Base-by-base conservation (phyloP, 1,140 invertebrate genomes). In the Pseudomyrmex flavicornis region DNA sequence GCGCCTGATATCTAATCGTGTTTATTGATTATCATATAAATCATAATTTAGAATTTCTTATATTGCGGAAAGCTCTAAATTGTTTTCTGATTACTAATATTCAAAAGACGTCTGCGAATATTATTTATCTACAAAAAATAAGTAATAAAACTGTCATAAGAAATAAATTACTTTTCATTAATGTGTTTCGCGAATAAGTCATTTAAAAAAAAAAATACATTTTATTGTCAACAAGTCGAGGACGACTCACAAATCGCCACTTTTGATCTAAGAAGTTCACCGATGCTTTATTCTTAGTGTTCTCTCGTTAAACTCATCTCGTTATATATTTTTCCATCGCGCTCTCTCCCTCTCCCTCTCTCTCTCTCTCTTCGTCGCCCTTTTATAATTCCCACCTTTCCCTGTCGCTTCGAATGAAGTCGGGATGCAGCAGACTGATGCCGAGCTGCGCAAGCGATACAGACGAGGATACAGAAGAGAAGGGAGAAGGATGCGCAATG, bases 381-480 rank as follows among this genome's bases (percentile, higher is more conserved):
- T n/a, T 72, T 72, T n/a, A 80, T 35, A 79, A 69, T 69, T 59
- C n/a, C 7, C n/a, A 70, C 20, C 17, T 48, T 35, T 15, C 44
- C 20, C 26, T 10, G 44, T 68, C 65, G 10, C 7, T 52, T 54
- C n/a, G 2, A 79, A 35, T 26, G 26, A 66, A 63, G 22, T 5
- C 1, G 66, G 17, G 76, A 83, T 59, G 83, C 63, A 61, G 73
- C 46, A 44, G 46, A 69, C 50, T 61, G 74, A 59, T 54, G 56
- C 13, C 79, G 83, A 35, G 44, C 13, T 4, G 59, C 54, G 13
- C 26, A 44, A 15, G 59, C 59, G 62, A 75, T 62, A 56, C 54
- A 75, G 46, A 46, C 9, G 52, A n/a, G 48, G 46, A 75, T 15
- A 50, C 22, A 61, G 70, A 58, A n/a, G 7, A 50, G 70, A 22